Base-by-base conservation (phyloP, 2,797 vertebrate species). In the Syngnathus acus region DNA sequence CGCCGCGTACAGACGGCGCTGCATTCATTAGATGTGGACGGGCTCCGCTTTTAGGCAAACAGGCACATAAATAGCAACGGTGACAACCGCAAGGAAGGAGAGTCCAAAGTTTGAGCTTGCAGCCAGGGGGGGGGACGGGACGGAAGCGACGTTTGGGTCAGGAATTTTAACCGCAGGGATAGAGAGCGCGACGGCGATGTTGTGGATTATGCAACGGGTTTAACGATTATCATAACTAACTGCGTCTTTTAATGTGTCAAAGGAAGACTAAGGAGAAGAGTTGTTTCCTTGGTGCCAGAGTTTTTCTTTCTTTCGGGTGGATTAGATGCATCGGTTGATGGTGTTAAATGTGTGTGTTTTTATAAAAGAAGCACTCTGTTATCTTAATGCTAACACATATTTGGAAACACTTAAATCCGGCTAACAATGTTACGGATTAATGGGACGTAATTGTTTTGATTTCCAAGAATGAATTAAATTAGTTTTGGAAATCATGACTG, bases 11-110 rank as follows among this genome's bases (percentile, higher is more conserved):
- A 78, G 76, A 76, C 40, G 72, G 72, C 73, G 37, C 60, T 72
- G 69, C 68, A 69, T 43, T 45, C 68, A 10, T 61, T 42, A 23
- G 59, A 75, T 63, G 63, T 9, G 17, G 71, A 64, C 72, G 54
- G 70, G 70, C 77, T 80, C 82, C 72, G 62, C 78, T 79, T 81
- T 38, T 81, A 75, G 38, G 84, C 86, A 89, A 90, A 90, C 84
- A 87, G 84, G 83, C 78, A 76, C 82, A 84, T 89, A 88, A 89
- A 89, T 87, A 85, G 78, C 72, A 64, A 66, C 77, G 82, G 77
- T 89, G 87, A 84, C 81, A 77, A 78, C 47, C 72, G 68, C 78
- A 72, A 67, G 76, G 71, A 68, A 74, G 82, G 75, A 73, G 51
- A 66, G 71, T 68, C 65, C 75, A 76, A 75, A 75, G 80, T 82